Percentiles rank a stretch among this genome's conserved stretches.
Evolutionary conservation across 1,140 invertebrate genomes (phyloP).

Genomic region (Drosophila fuyamai): DNA sequence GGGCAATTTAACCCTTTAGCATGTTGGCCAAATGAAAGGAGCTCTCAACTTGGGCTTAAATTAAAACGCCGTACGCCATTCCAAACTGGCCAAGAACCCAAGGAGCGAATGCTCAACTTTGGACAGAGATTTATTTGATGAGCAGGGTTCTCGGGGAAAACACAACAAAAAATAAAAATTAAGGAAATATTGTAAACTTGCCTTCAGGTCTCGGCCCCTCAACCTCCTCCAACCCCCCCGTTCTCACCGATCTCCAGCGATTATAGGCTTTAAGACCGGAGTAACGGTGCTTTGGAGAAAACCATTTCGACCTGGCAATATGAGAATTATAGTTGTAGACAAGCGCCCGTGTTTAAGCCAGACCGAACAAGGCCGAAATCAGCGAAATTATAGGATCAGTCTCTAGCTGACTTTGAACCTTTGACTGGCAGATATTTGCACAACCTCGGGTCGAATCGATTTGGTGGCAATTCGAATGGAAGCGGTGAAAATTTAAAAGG

Average conservation of each 20-base stretch:
- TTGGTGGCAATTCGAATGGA: slow-evolving; percentile 29
- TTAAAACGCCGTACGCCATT: slow-evolving; percentile 71
- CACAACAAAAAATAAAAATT: slow-evolving; percentile 20
- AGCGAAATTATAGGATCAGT: slow-evolving; percentile 32
- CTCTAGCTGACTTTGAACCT: slow-evolving; percentile 37
- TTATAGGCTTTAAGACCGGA: slow-evolving; percentile 66
- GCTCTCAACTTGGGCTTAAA: slow-evolving; percentile 75
- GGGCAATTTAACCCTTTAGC: slow-evolving; percentile 84
- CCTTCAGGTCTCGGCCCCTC: slow-evolving; percentile 26
- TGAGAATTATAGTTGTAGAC: slow-evolving; percentile 43
- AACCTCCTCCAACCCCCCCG: not conserved
- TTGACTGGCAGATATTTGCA: slow-evolving; percentile 49
- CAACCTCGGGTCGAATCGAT: slow-evolving; percentile 34
- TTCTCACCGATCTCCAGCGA: slow-evolving; percentile 31
- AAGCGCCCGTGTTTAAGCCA: slow-evolving; percentile 37
- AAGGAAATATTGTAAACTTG: slow-evolving; percentile 58
- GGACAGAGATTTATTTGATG: slow-evolving; percentile 82
- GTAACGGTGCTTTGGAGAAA: slow-evolving; percentile 55
- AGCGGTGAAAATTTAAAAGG: slow-evolving; percentile 38
- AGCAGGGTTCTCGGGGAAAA: slow-evolving; percentile 50
- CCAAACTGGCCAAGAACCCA: slow-evolving; percentile 39
- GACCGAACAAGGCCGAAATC: slow-evolving; percentile 46
- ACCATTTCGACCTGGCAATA: slow-evolving; percentile 46
- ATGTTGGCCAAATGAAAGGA: slow-evolving; percentile 79
- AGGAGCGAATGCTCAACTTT: slow-evolving; percentile 52